Evolutionary conservation across 2,797 vertebrate genomes (phyloP), one percentile per base, ranked within the genome.

Genomic region (Myiothlypis coronata): DNA sequence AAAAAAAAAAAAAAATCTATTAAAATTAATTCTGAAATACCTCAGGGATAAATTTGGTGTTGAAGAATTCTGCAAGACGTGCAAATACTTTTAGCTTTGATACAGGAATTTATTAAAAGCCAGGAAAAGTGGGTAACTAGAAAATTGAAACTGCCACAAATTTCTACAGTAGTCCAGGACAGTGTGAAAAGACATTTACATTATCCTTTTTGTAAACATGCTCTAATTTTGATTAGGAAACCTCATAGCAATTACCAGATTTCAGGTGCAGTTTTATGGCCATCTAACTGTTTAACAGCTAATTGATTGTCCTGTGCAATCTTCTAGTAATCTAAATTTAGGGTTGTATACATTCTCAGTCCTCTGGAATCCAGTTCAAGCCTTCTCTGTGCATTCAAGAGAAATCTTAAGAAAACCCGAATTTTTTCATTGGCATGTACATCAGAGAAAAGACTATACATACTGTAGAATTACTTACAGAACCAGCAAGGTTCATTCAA

Each of bases 41-140:
- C 74, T 90, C 63, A 52, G 83, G 96, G 94, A 94, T 81, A 96
- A 94, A 95, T 96, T 95, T 90, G 93, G 69, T 75, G 83, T 74
- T 49, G 67, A 94, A 94, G 83, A 94, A 92, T 93, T 90, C 83
- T 95, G 89, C 93, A 95, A 95, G 88, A 91, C 71, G 61, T 96
- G 95, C 93, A 96, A 96, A 96, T 97, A 91, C 77, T 93, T 96
- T 94, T 59, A 88, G 65, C 71, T 90, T 94, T 95, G 94, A 95
- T 94, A 93, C 81, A 64, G 50, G 30, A 91, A 91, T 94, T 96
- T 84, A 93, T 95, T 96, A 93, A 97, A 93, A 86, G 34, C 32
- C 65, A 75, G 46, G 35, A 49, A 85, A 93, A 91, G 71, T 26
- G 95, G 8, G 32, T 78, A 83, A 83, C 69, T 79, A 84, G 81